Evolutionary conservation across 2,797 vertebrate genomes (phyloP).

Genomic region (Anabas testudineus): DNA sequence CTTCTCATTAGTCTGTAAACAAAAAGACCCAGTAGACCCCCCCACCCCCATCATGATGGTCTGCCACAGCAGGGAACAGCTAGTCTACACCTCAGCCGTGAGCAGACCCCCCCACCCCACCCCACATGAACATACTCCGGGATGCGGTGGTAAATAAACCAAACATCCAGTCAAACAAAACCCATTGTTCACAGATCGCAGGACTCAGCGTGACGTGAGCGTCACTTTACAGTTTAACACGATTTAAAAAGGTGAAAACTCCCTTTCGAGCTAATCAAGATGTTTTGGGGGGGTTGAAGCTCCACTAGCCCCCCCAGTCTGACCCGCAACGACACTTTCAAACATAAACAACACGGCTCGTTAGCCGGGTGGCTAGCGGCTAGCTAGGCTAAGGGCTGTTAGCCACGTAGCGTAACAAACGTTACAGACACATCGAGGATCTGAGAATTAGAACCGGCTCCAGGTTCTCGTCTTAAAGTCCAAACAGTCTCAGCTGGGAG

Average conservation of each 20-base stretch:
- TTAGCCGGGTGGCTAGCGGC: constrained; percentile 48
- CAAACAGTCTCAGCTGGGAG: constrained; percentile 2
- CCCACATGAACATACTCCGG: constrained; percentile 6
- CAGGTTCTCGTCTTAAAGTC: constrained; percentile 17
- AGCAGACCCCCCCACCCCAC: not conserved
- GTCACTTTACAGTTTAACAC: not conserved
- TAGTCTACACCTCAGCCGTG: not conserved
- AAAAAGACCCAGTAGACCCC: constrained; percentile 28
- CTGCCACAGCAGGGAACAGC: constrained; percentile 8
- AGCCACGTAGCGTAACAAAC: not conserved
- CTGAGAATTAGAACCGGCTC: too few species aligned
- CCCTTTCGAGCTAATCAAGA: not conserved
- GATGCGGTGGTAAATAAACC: constrained; percentile 19
- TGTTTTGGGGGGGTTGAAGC: not conserved
- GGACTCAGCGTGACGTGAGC: not conserved
- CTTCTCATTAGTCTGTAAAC: constrained; percentile 61
- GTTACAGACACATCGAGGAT: not conserved
- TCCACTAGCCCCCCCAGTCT: not conserved
- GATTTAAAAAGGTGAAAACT: not conserved
- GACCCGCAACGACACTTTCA: constrained; percentile 44
- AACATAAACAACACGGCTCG: constrained; percentile 63
- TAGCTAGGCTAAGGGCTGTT: constrained; percentile 37
- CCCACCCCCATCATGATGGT: not conserved
- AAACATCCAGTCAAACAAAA: constrained; percentile 4
- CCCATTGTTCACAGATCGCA: constrained; percentile 13